Evolutionary conservation across 2,888 invertebrate species (phyloP), one percentile per base, ranked within the genome.

Genomic region (Lordiphosa fenestrarum): DNA sequence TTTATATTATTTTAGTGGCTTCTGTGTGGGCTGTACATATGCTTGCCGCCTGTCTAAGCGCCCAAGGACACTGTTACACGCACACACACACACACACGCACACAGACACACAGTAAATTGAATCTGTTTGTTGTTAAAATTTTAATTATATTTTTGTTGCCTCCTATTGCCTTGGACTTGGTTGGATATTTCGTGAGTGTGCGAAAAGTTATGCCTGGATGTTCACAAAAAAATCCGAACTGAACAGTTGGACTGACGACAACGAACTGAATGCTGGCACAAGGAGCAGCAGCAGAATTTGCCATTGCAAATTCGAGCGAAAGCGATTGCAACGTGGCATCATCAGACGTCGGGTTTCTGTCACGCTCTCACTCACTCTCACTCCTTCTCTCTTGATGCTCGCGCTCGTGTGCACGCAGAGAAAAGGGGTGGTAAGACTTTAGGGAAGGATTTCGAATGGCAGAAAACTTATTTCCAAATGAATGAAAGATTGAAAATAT

Each of bases 261-360:
- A 76, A 86, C 87, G 86, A 83, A 87, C 85, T 87, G 86, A 85
- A 56, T 76, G 77, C 61, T 66, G 62, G 13, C 42, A 50, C 76
- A 86, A 87, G 85, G 84, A 80, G 85, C 88, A 86, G 83, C 84
- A 80, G 86, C 81, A 85, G 85, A 85, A 87, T 30, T 30, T 36
- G 50, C 23, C 42, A 47, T 37, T 54, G 47, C 59, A 53, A 59
- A 61, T 49, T 53, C 37, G 57, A 52, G 71, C 57, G 71, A 69
- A 69, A 61, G 63, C 49, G 67, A 72, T 53, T 76, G 80, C 76
- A 80, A 74, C 76, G 75, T 76, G 72, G 77, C 77, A 77, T 67
- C 67, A 59, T 61, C 68, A 53, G 2, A 47, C 68, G 60, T 51
- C 41, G 44, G 33, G 44, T 44, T 33, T 44, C 36, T 36, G 30